A percentile compares a stretch with the other conserved stretches of the same genome.
Conservation (phyloP, 2,888 invertebrate genomes). For the Geophilus truncorum region DNA sequence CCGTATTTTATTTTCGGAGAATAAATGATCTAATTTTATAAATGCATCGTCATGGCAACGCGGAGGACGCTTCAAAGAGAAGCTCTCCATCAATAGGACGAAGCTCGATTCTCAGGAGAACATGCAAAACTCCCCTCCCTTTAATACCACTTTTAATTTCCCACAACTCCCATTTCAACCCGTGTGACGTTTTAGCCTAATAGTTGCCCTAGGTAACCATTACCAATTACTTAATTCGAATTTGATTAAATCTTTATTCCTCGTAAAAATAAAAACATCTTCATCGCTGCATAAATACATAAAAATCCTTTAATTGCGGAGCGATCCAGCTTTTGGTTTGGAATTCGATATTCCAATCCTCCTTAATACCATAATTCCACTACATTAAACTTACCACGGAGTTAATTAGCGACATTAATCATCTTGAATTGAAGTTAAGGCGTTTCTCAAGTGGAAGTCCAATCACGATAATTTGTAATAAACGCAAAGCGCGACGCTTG, state of each 20-base stretch:
- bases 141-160: conserved; percentile 10
- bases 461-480: no score
- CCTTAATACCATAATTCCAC: neutral
- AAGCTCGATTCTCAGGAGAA: neutral
- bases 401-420: neutral
- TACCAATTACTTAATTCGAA: neutral
- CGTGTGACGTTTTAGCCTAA: neutral
- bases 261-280: neutral
- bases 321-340: neutral
- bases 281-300: neutral
- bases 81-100: neutral
- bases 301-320: neutral
- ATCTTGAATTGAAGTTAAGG: neutral
- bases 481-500: neutral
- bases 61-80: neutral
- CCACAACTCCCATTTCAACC: neutral
- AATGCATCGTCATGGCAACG: neutral
- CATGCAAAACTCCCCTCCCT: neutral
- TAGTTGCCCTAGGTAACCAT: neutral
- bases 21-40: neutral
- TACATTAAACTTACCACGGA: neutral
- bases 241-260: neutral
- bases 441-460: neutral
- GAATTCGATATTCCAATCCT: neutral
- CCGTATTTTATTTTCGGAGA: neutral